These are phyloP conservation scores for Cebuella pygmaea DNA, from an alignment of 2,797 vertebrate species.

Conservation along the genomic window DNA sequence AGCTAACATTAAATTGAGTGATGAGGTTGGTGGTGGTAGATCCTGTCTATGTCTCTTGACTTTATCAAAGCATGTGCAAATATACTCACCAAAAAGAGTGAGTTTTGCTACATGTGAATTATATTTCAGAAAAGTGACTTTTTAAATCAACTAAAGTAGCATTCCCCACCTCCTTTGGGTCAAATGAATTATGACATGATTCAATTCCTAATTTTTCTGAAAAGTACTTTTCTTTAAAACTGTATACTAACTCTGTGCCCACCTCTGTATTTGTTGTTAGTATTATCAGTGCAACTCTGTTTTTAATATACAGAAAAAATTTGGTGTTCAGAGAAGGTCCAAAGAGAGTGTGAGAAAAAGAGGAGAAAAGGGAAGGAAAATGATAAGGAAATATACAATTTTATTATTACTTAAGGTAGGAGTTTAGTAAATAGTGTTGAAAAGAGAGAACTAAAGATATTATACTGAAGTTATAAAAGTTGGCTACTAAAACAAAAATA, in stretches of 20 bases:
- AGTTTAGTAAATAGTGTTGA: not conserved
- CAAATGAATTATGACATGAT: not conserved
- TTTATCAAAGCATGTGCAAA: not conserved
- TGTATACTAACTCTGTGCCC: not conserved
- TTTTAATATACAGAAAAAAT: not conserved
- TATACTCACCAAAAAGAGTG: not conserved
- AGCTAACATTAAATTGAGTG: not conserved
- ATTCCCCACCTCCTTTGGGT: not conserved
- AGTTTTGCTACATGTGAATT: not conserved
- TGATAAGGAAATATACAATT: not conserved
- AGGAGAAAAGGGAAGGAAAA: not conserved
- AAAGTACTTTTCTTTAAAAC: not conserved
- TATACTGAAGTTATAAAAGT: not conserved
- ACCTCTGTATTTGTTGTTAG: not conserved
- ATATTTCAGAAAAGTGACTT: not conserved
- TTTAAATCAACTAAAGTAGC: not conserved
- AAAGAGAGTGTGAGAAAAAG: not conserved
- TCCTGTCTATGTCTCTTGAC: not conserved
- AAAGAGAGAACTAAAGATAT: not conserved
- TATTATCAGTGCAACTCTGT: not conserved
- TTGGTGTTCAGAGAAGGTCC: not conserved
- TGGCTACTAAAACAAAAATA: not conserved
- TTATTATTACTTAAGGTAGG: not conserved
- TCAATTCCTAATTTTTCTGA: conserved; percentile 12
- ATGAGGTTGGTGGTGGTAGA: not conserved